Base-by-base conservation (phyloP, 2,797 vertebrate genomes). In the Pseudotriccus pelzelni region DNA sequence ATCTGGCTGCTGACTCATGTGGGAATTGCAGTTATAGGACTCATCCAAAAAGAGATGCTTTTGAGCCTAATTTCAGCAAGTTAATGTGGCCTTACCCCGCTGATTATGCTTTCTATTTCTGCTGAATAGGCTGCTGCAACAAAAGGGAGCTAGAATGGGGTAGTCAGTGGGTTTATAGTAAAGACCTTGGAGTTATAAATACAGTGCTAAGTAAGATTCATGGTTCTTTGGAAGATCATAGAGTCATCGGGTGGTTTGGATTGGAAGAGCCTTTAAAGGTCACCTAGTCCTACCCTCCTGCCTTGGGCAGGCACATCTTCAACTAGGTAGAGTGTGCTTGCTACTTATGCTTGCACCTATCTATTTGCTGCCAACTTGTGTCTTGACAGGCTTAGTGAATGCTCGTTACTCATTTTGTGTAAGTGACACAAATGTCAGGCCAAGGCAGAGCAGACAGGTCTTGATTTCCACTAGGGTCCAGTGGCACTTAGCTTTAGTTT, bases 61-160 rank as follows among this genome's bases (percentile, higher is more conserved):
- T 64, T 91, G 64, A 86, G 25, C 46, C 37, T 62, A 37, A 88
- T 91, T 95, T 91, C n/a, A 83, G 27, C 55, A 78, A 62, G 36
- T 59, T 86, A 62, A n/a, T 53, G 43, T 86, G 66, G 9, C 36
- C 32, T 86, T 84, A 52, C 41, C 7, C 3, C 64, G 39, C 67
- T 84, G 68, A 58, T 32, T 69, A 27, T 78, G 50, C 66, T 83
- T 91, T 91, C 27, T 53, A 4, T 81, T 91, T 87, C 53, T 84
- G 53, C 24, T 77, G 37, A 81, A 60, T 34, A 58, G 53, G 30
- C 37, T 86, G 11, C 24, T 20, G 17, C 53, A 64, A 72, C 13
- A 78, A 78, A 83, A 75, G 46, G 37, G 39, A 90, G 24, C 46
- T 66, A 21, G 34, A 75, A 78, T 14, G 8, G 4, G 3, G n/a